Evolutionary conservation across 2,113 vertebrate species (phyloP).

Genomic region (Antechinus stuartii): DNA sequence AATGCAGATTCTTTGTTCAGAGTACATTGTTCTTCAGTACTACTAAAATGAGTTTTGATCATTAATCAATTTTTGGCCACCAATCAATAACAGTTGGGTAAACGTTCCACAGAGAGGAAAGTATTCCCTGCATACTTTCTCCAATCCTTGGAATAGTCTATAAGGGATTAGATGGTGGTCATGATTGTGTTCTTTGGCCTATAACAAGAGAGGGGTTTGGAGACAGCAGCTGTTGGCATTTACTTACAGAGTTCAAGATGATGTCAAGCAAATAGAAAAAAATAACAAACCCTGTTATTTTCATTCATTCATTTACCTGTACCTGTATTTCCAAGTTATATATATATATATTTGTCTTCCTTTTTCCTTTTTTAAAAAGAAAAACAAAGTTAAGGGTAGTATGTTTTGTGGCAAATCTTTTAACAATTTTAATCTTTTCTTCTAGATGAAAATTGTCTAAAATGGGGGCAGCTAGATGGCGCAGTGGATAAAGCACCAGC

Average conservation of each 20-base stretch:
- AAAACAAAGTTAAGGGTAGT: background rate
- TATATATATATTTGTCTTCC: background rate
- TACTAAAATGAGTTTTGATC: background rate
- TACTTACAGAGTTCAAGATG: background rate
- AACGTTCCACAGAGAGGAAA: background rate
- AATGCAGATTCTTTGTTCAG: constrained; percentile 23
- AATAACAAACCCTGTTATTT: background rate
- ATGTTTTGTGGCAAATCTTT: background rate
- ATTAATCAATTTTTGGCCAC: background rate
- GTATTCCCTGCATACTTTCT: constrained; percentile 7
- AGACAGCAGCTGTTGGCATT: background rate
- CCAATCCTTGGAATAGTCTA: constrained; percentile 51
- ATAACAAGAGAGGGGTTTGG: constrained; percentile 40
- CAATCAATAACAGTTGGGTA: background rate
- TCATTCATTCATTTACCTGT: background rate
- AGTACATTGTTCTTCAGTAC: constrained; percentile 26
- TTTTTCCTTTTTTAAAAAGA: background rate
- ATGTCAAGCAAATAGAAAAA: background rate
- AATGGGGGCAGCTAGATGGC: too few species aligned
- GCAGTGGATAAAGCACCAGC: too few species aligned
- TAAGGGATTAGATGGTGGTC: constrained; percentile 51
- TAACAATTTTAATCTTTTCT: constrained; percentile 7
- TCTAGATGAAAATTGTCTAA: constrained; percentile 17
- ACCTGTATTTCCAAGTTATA: constrained; percentile 19
- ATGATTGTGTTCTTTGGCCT: constrained; percentile 54